These are phyloP conservation scores for Euura lappo DNA, from an alignment of 1,140 invertebrate genomes.

Conservation along the genomic window DNA sequence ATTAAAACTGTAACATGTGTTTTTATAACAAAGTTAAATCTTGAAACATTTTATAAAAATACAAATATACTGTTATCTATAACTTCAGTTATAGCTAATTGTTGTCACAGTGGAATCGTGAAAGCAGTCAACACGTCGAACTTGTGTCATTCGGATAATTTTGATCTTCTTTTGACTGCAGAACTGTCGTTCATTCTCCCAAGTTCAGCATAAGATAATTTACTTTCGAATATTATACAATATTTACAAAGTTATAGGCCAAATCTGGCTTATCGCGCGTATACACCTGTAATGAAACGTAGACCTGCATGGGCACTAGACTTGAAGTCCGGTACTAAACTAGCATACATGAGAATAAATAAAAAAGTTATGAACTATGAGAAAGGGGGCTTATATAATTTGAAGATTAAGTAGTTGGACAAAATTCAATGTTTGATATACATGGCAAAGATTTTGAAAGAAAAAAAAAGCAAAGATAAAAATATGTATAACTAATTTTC, in stretches of 20 bases:
- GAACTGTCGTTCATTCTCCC: neutral
- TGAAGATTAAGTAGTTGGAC: neutral
- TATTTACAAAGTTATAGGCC: neutral
- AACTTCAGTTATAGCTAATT: constrained; percentile 5
- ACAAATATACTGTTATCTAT: constrained; percentile 1
- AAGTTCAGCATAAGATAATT: neutral
- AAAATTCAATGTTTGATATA: constrained; percentile 1
- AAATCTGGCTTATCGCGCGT: neutral
- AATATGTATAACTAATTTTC: neutral
- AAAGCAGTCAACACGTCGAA: neutral
- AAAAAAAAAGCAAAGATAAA: neutral
- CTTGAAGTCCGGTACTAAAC: neutral
- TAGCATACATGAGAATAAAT: neutral
- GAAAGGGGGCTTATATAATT: neutral
- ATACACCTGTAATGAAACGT: neutral
- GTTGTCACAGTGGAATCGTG: neutral
- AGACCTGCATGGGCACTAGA: no score
- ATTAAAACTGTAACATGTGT: constrained; percentile 5
- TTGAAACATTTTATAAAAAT: constrained; percentile 8
- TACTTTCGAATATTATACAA: neutral
- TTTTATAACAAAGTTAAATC: constrained; percentile 3
- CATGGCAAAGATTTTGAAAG: neutral
- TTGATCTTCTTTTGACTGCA: no score
- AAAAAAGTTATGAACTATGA: neutral
- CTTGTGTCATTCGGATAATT: no score